A percentile compares a stretch with the other conserved stretches of the same genome.
phyloP scores from a whole-genome alignment of 1,140 invertebrate genomes.

The Pissodes strobi region DNA sequence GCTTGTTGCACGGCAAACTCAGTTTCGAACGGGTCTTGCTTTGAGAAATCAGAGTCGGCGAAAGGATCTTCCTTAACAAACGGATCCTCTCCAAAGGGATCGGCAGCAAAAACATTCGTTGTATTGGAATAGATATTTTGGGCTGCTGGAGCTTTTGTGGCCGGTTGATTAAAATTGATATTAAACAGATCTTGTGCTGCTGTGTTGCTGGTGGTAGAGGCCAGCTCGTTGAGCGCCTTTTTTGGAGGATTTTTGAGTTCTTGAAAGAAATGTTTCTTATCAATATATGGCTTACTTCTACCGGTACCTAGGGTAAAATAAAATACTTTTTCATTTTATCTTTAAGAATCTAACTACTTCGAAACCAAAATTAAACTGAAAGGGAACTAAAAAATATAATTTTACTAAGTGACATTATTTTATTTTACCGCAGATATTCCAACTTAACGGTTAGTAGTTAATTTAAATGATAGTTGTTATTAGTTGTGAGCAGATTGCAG shows the following conservation, averaged over 20 bases:
- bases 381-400: slow-evolving; percentile 13
- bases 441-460: neutral
- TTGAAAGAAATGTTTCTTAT: slow-evolving; percentile 95
- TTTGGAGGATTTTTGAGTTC: slow-evolving; percentile 90
- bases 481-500: neutral
- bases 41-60: slow-evolving; percentile 60
- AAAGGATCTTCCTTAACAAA: slow-evolving; percentile 70
- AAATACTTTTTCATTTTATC: slow-evolving; percentile 38
- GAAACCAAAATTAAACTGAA: slow-evolving; percentile 32
- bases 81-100: slow-evolving; percentile 74
- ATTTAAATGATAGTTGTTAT: neutral
- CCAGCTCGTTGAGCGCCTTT: slow-evolving; percentile 85
- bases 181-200: slow-evolving; percentile 32
- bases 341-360: slow-evolving; percentile 17
- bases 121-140: slow-evolving; percentile 46
- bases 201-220: slow-evolving; percentile 48
- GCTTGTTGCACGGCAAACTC: slow-evolving; percentile 52
- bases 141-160: slow-evolving; percentile 43
- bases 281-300: slow-evolving; percentile 85
- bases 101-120: slow-evolving; percentile 56
- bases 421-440: slow-evolving; percentile 47
- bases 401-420: slow-evolving; percentile 35
- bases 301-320: slow-evolving; percentile 73
- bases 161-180: slow-evolving; percentile 43
- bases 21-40: slow-evolving; percentile 67